These are phyloP conservation scores for Dendrolimus kikuchii DNA, from an alignment of 1,140 invertebrate genomes.

Conservation along the genomic window DNA sequence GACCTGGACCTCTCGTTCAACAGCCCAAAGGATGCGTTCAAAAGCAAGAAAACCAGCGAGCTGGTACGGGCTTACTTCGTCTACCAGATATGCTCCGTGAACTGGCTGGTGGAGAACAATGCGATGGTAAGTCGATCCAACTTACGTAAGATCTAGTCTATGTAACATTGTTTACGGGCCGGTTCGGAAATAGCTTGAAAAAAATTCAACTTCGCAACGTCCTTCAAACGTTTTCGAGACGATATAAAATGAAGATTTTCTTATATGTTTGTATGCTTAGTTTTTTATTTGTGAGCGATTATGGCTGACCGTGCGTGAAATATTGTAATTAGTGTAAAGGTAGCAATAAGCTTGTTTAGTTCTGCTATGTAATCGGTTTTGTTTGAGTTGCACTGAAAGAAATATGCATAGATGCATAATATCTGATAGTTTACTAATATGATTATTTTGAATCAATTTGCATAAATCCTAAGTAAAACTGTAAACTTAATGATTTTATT, in stretches of 20 bases:
- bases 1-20: slow-evolving; percentile 91
- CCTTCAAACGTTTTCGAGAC: slow-evolving; percentile 21
- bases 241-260: slow-evolving; percentile 7
- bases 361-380: slow-evolving; percentile 1
- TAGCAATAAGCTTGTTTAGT: neutral
- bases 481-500: no score
- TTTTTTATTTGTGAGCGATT: neutral
- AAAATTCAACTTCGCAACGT: slow-evolving; percentile 27
- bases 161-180: slow-evolving; percentile 24
- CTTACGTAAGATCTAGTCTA: slow-evolving; percentile 33
- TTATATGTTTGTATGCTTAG: slow-evolving; percentile 3
- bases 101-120: slow-evolving; percentile 95
- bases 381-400: neutral
- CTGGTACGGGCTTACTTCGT: slow-evolving; percentile 93
- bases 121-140: slow-evolving; percentile 82
- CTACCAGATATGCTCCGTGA: slow-evolving; percentile 92
- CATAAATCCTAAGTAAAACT: no score
- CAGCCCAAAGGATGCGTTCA: slow-evolving; percentile 86
- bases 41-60: slow-evolving; percentile 96
- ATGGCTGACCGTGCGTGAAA: no score
- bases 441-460: no score
- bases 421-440: no score
- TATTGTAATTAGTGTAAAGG: neutral
- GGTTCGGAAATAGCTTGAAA: slow-evolving; percentile 34
- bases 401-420: no score